phyloP scores from a whole-genome alignment of 2,888 invertebrate genomes.

The Aelia acuminata region DNA sequence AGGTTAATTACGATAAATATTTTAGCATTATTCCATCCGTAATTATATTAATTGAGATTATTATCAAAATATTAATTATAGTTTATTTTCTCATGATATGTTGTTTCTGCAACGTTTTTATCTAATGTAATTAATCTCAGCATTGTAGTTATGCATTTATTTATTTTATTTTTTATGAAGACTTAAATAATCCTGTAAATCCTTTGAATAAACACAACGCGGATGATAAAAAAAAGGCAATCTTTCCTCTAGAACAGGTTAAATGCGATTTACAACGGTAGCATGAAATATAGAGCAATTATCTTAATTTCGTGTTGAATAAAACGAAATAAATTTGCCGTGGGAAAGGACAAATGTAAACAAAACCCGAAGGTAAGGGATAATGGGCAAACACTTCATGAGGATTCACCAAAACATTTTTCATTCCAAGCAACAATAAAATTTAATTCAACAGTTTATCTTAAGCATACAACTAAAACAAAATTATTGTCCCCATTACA shows the following conservation, averaged over 20 bases:
- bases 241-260: neutral
- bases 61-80: too few relatives aligned
- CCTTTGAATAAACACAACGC: too few relatives aligned
- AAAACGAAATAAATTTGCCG: neutral
- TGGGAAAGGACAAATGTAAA: constrained; percentile 24
- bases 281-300: neutral
- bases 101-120: too few relatives aligned
- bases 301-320: constrained; percentile 9
- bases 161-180: too few relatives aligned
- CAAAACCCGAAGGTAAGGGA: constrained; percentile 3
- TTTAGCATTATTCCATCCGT: too few relatives aligned
- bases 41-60: too few relatives aligned
- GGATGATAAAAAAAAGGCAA: neutral
- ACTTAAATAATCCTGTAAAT: neutral
- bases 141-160: too few relatives aligned
- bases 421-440: neutral
- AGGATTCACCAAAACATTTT: neutral
- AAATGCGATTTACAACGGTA: neutral
- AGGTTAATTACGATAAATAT: too few relatives aligned
- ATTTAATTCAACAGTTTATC: neutral
- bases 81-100: too few relatives aligned
- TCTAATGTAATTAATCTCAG: too few relatives aligned
- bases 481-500: neutral
- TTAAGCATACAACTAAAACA: neutral
- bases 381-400: neutral